Evolutionary conservation across 2,797 vertebrate species (phyloP).

Genomic region (Sarcophilus harrisii): DNA sequence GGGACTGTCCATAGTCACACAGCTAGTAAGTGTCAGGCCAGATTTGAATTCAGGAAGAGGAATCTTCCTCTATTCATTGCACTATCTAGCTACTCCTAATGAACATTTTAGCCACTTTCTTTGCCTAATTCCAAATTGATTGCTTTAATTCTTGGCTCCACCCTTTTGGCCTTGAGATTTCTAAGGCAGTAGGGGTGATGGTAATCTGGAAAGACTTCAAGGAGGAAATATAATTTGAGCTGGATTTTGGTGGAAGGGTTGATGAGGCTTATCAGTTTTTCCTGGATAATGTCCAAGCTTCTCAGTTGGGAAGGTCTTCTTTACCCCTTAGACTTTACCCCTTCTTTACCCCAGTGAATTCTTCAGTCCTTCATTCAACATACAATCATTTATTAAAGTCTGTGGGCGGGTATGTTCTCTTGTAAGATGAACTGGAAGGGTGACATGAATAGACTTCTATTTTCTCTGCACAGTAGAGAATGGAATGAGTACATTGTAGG

Average conservation of each 20-base stretch:
- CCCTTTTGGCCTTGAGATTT: not conserved
- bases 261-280: not conserved
- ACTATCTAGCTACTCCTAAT: not conserved
- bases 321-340: not conserved
- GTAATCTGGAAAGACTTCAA: not conserved
- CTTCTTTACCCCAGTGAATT: too few relatives aligned
- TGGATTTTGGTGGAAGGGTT: not conserved
- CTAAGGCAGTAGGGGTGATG: not conserved
- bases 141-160: not conserved
- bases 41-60: not conserved
- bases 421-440: not conserved
- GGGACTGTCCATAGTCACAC: not conserved
- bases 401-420: not conserved
- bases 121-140: not conserved
- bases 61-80: not conserved
- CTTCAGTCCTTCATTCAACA: rapidly evolving
- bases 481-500: not conserved
- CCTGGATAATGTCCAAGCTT: not conserved
- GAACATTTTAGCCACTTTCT: not conserved
- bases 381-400: not conserved
- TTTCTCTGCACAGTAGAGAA: not conserved
- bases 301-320: not conserved
- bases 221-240: not conserved
- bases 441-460: not conserved
- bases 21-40: not conserved